Evolutionary conservation across 1,140 invertebrate genomes (phyloP), one percentile per base, ranked within the genome.

Genomic region (Cheumatopsyche charites): DNA sequence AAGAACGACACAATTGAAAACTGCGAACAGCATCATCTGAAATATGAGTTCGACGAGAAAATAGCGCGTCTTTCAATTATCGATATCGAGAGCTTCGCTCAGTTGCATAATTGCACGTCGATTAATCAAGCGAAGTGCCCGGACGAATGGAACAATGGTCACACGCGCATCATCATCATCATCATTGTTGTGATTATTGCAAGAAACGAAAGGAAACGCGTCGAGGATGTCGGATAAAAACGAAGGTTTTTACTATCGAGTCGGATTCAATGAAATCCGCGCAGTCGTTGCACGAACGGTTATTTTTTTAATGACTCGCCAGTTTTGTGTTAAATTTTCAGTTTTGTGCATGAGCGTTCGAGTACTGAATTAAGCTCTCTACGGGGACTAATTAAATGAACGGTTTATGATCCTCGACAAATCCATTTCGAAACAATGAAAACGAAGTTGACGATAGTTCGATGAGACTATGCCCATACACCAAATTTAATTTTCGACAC

Each of bases 101-200:
- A 4, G 47, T 52, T 58, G 55, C 55, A 58, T 25, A 58, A 58
- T 58, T 58, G 12, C n/a, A n/a, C n/a, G 23, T 17, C n/a, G 25
- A 58, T 58, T 58, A 58, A 58, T 25, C 55, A 25, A 25, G 21
- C 55, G 23, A 11, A 25, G 55, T n/a, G 55, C 9, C 55, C 9
- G 23, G n/a, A 17, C 23, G 49, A 21, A 19, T n/a, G 55, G 25
- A 47, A 58, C 55, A 58, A 58, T 58, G 55, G 23, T n/a, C 17
- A 1, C 12, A 45, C n/a, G n/a, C n/a, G n/a, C n/a, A n/a, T 36
- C 9, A 36, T 9, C 29, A 9, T 36, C 29, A 36, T 36, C 29
- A 36, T 36, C 29, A 36, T 36, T 36, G 9, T n/a, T n/a, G n/a
- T n/a, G n/a, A n/a, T n/a, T n/a, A n/a, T n/a, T n/a, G n/a, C n/a